Percentiles rank a stretch among this genome's conserved stretches.
phyloP scores from a whole-genome alignment of 2,113 vertebrate species.

The Gasterosteus aculeatus region DNA sequence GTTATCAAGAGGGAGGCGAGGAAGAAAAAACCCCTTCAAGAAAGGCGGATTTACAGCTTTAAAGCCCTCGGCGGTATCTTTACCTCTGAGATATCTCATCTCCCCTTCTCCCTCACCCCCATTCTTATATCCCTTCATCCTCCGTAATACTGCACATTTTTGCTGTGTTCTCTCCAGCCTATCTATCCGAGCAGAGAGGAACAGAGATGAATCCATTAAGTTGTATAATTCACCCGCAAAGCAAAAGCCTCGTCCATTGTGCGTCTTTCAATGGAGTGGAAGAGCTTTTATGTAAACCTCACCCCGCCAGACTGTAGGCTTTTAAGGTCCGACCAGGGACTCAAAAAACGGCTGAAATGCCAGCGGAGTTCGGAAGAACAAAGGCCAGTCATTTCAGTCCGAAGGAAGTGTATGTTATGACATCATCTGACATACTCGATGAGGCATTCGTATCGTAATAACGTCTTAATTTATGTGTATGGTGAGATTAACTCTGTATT shows the following conservation, averaged over 20 bases:
- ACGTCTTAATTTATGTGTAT: constrained; percentile 16
- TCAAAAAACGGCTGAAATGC: constrained; percentile 21
- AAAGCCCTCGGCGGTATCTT: constrained; percentile 65
- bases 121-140: constrained; percentile 61
- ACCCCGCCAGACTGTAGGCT: constrained; percentile 47
- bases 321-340: constrained; percentile 53
- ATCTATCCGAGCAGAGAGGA: constrained; percentile 49
- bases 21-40: constrained; percentile 33
- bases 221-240: constrained; percentile 73
- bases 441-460: constrained; percentile 46
- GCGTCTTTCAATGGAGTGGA: constrained; percentile 59
- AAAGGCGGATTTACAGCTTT: constrained; percentile 67
- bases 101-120: constrained; percentile 43
- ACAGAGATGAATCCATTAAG: constrained; percentile 73
- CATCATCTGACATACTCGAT: constrained; percentile 37
- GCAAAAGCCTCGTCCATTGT: constrained; percentile 64
- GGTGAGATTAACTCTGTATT: background rate
- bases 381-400: constrained; percentile 21
- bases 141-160: constrained; percentile 67
- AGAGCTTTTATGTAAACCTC: constrained; percentile 66
- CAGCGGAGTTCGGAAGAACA: constrained; percentile 21
- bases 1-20: constrained; percentile 20
- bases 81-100: constrained; percentile 64
- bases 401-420: constrained; percentile 41
- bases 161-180: constrained; percentile 43